Percentiles rank a stretch among this genome's conserved stretches.
These are phyloP conservation scores for Hymenochirus boettgeri DNA, from an alignment of 2,113 vertebrate genomes.

Conservation along the genomic window DNA sequence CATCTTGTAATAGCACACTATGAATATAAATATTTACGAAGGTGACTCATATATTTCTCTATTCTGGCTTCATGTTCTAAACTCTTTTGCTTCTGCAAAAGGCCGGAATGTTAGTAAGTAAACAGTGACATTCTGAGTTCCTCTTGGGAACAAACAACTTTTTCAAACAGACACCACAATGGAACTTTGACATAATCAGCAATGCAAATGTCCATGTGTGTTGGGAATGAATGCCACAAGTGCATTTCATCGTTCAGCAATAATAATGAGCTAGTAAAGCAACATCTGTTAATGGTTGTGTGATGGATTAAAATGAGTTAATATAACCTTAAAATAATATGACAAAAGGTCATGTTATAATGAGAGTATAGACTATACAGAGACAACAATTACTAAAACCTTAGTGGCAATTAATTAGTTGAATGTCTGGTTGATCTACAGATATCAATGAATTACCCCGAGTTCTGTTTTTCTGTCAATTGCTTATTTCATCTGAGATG, in stretches of 20 bases:
- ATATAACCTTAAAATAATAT: constrained; percentile 9
- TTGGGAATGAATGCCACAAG: constrained; percentile 14
- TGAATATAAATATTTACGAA: constrained; percentile 16
- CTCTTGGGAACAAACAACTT: constrained; percentile 6
- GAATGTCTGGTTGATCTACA: no score
- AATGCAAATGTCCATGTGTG: constrained; percentile 13
- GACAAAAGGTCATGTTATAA: background rate
- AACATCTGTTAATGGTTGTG: constrained; percentile 26
- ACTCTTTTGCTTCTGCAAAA: background rate
- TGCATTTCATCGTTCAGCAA: background rate
- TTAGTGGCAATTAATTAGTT: no score
- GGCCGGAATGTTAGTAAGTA: constrained; percentile 7
- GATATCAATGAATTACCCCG: no score
- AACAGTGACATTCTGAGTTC: constrained; percentile 4
- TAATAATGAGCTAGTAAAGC: constrained; percentile 25
- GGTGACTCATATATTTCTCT: background rate
- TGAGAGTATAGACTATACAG: background rate
- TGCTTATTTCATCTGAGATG: no score
- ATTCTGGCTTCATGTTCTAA: background rate
- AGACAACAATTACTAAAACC: background rate
- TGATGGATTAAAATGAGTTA: constrained; percentile 4
- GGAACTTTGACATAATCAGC: constrained; percentile 1
- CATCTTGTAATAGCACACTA: no score
- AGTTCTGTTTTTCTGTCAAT: no score
- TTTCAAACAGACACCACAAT: background rate